phyloP scores from a whole-genome alignment of 2,113 vertebrate species.

The Pedetes capensis region DNA sequence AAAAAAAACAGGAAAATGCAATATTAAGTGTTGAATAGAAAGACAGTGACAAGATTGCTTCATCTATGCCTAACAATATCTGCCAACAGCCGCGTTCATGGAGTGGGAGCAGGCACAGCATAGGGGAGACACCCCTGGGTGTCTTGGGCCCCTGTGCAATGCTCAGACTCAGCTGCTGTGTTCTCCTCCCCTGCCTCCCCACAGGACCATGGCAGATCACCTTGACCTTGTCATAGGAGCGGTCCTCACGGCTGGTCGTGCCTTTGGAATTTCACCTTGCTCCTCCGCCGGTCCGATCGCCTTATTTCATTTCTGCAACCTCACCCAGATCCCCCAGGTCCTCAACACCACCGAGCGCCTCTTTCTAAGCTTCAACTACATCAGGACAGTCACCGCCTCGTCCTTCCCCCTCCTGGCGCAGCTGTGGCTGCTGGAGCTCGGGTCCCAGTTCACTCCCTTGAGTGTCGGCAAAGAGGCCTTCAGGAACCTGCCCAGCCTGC shows the following conservation, averaged over 20 bases:
- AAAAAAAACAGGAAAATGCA: no score
- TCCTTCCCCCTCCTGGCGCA: constrained; percentile 82
- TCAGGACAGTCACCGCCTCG: constrained; percentile 80
- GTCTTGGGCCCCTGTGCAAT: background rate
- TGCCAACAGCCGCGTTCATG: accelerated
- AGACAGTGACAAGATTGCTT: background rate
- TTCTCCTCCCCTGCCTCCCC: constrained; percentile 27
- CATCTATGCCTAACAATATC: background rate
- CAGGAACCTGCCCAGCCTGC: constrained; percentile 84
- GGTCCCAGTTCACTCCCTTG: constrained; percentile 78
- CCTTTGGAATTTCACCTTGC: constrained; percentile 71
- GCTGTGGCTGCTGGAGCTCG: constrained; percentile 82
- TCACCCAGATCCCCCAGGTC: constrained; percentile 83
- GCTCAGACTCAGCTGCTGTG: background rate
- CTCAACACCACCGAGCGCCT: constrained; percentile 80
- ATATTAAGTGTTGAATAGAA: accelerated
- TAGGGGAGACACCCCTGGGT: background rate
- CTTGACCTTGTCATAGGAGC: constrained; percentile 74
- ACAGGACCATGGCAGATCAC: constrained; percentile 75
- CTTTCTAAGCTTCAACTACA: constrained; percentile 84
- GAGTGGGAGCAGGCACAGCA: accelerated
- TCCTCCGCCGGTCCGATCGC: constrained; percentile 59
- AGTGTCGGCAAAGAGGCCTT: constrained; percentile 86
- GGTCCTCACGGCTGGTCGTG: constrained; percentile 57
- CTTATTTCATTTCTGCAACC: constrained; percentile 60